Base-by-base conservation (phyloP, 2,888 invertebrate genomes). In the Acanthosepion esculentum region DNA sequence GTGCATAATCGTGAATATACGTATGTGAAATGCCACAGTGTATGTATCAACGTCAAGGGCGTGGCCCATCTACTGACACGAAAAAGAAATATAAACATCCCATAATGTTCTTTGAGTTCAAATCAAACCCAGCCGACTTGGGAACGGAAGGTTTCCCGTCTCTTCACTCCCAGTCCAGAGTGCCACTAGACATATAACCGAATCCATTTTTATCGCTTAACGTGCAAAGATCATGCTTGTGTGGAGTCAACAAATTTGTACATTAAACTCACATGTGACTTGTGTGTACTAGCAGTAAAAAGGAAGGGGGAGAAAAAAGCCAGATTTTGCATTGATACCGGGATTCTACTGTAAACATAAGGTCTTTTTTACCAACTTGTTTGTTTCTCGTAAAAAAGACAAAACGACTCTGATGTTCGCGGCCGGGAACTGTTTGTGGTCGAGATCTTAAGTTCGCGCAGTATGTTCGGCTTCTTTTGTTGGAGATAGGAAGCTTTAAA, bases 141-240 rank as follows among this genome's bases (percentile, higher is more conserved):
- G 64, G 64, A 64, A 64, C 64, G 64, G 29, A 64, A 64, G 26
- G 29, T 6, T 29, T 64, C 29, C 64, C 26, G 64, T 0, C 78
- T n/a, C 78, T 78, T 8, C 29, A n/a, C 29, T n/a, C 29, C 78
- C 29, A 29, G 78, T 78, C n/a, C 78, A 78, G 12, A 78, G 78
- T 78, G 78, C 78, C n/a, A 78, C 78, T 7, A 78, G n/a, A 29
- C 78, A n/a, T 78, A 78, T 78, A 78, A 78, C 78, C n/a, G 78
- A n/a, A 78, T 78, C 78, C 78, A 78, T 78, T 78, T 78, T 78
- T 78, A 78, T 78, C 78, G 78, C 78, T 78, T n/a, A 78, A 78
- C 29, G 78, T 78, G 78, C 78, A 78, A 78, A 78, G n/a, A 78
- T 78, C 78, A 78, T 78, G n/a, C 78, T 7, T 78, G n/a, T 78